Evolutionary conservation across 1,140 invertebrate species (phyloP), one percentile per base, ranked within the genome.

Genomic region (Drosophila kurseongensis): DNA sequence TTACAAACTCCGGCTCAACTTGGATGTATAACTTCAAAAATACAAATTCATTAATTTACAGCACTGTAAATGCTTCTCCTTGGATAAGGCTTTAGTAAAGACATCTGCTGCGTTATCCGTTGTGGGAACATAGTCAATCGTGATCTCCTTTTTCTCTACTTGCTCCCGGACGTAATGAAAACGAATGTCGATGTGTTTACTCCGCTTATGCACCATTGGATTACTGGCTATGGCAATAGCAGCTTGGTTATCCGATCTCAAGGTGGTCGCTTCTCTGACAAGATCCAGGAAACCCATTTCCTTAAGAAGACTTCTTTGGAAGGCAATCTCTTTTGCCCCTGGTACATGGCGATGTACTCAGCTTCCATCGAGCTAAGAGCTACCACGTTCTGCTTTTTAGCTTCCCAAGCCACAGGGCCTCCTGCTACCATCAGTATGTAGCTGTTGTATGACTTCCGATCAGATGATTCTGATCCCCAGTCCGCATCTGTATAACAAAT

Each of bases 351-450:
- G 10, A 23, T 45, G 44, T 23, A 45, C 44, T 45, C 44, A 14
- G 23, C 47, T 16, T 48, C 47, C 47, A 14, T 48, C 4, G 47
- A 48, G 13, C 47, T 29, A 27, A 29, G 47, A 23, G 23, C 23
- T 12, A 12, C 44, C 16, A 50, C 23, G 23, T 13, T 50, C 7
- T 50, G 23, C 8, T 50, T 29, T 14, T 14, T 50, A 27, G 23
- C 6, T n/a, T 29, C 47, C 23, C 23, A 29, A 50, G 47, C 13
- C 23, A 14, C 23, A 7, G 23, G 47, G 12, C 9, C 18, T 8
- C 12, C 45, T 48, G 45, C 18, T 48, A n/a, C 45, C 18, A 48
- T 27, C 16, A 50, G 13, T 50, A 50, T 50, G 47, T 29, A 50
- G 13, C 13, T 23, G 23, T 8, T 29, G 13, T 29, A 29, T 48